A percentile compares a stretch with the other conserved stretches of the same genome.
These are phyloP conservation scores for Scotopteryx bipunctaria DNA, from an alignment of 2,888 invertebrate genomes.

Conservation along the genomic window DNA sequence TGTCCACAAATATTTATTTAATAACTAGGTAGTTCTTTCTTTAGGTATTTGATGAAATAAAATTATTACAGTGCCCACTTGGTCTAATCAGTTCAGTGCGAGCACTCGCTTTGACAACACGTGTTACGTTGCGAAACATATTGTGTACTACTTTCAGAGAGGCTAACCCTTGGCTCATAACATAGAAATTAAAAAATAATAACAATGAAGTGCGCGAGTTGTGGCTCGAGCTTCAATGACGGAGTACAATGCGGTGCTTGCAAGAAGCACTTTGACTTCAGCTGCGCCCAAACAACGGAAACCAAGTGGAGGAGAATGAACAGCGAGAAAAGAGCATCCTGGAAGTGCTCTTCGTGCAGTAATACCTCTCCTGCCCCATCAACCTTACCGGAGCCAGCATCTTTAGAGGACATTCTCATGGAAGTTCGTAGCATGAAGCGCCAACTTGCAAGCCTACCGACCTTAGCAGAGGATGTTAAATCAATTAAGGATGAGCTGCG, in stretches of 20 bases:
- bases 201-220: background rate
- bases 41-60: too few relatives aligned
- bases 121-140: background rate
- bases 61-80: too few relatives aligned
- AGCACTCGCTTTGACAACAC: background rate
- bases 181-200: background rate
- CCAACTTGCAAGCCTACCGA: constrained; percentile 23
- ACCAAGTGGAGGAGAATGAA: constrained; percentile 23
- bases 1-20: too few relatives aligned
- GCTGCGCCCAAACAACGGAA: constrained; percentile 30
- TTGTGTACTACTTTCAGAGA: background rate
- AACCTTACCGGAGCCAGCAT: background rate
- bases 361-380: constrained; percentile 8
- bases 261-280: constrained; percentile 26
- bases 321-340: constrained; percentile 15
- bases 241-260: background rate
- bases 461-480: constrained; percentile 19
- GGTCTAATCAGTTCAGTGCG: constrained; percentile 35
- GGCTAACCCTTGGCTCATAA: background rate
- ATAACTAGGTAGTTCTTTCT: too few relatives aligned
- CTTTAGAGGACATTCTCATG: constrained; percentile 25
- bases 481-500: constrained; percentile 26
- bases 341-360: constrained; percentile 31
- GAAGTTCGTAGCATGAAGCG: constrained; percentile 31
- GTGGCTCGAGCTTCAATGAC: background rate